Evolutionary conservation across 2,113 vertebrate species (phyloP).

Genomic region (Stigmatopora argus): DNA sequence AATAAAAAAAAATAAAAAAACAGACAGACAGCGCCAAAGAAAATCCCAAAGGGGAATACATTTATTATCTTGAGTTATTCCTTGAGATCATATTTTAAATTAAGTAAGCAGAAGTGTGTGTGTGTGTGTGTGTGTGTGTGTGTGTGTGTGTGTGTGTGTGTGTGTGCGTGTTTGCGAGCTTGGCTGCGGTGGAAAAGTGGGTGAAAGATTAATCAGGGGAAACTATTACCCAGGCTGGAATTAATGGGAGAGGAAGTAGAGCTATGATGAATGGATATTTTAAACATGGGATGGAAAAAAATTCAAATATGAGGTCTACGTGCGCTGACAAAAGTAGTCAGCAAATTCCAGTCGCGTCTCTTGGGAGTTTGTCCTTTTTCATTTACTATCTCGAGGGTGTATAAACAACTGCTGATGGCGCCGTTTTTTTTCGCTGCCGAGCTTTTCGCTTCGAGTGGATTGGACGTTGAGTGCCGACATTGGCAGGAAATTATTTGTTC

Average conservation of each 20-base stretch:
- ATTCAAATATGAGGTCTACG: constrained; percentile 19
- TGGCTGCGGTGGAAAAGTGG: constrained; percentile 54
- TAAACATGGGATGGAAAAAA: constrained; percentile 23
- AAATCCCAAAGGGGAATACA: constrained; percentile 58
- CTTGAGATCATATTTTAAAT: constrained; percentile 67
- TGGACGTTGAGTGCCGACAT: too few species aligned
- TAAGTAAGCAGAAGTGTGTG: constrained; percentile 61
- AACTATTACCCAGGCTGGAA: constrained; percentile 66
- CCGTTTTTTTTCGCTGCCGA: constrained; percentile 12
- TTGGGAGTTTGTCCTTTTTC: constrained; percentile 61
- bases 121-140: too few species aligned
- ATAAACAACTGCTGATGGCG: constrained; percentile 44
- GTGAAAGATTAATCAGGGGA: constrained; percentile 68
- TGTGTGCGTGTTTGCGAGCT: constrained; percentile 30
- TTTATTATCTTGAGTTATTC: constrained; percentile 64
- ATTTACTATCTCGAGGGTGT: constrained; percentile 56
- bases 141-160: too few species aligned
- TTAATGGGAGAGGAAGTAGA: constrained; percentile 56
- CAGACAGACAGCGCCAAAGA: constrained; percentile 54
- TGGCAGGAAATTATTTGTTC: too few species aligned
- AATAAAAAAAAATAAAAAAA: background rate
- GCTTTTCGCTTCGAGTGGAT: too few species aligned
- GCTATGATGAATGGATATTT: constrained; percentile 63
- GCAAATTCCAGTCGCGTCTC: constrained; percentile 51
- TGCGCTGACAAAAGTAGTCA: constrained; percentile 48